Evolutionary conservation across 2,888 invertebrate genomes (phyloP).

Genomic region (Ferrisia virgata): DNA sequence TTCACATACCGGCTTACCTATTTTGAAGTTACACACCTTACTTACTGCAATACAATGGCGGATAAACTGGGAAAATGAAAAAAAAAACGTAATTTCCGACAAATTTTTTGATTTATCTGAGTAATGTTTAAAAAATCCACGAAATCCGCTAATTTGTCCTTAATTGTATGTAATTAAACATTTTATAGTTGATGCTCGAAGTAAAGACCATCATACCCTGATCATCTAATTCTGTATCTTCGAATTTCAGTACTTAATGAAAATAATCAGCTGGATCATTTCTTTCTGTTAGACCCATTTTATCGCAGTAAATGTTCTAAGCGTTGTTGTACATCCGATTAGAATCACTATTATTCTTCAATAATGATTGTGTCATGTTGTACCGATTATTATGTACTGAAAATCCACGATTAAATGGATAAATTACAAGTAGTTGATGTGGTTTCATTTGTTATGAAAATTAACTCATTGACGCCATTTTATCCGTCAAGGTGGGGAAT

Average conservation of each 20-base stretch:
- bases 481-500: slow-evolving; percentile 36
- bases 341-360: background rate
- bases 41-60: background rate
- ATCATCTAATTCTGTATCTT: background rate
- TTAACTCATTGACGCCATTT: slow-evolving; percentile 33
- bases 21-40: background rate
- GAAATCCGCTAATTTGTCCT: background rate
- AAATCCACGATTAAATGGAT: background rate
- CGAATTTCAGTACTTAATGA: background rate
- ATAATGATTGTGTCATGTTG: background rate
- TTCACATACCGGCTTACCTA: background rate
- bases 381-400: background rate
- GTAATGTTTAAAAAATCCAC: background rate
- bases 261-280: background rate
- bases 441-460: background rate
- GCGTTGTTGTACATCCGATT: background rate
- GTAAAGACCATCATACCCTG: background rate
- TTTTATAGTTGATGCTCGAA: background rate
- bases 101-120: background rate
- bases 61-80: background rate
- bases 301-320: background rate
- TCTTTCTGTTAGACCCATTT: background rate
- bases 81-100: background rate
- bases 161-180: background rate
- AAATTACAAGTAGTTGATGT: background rate